phyloP scores from a whole-genome alignment of 2,797 vertebrate species.

The Siniperca undulata region DNA sequence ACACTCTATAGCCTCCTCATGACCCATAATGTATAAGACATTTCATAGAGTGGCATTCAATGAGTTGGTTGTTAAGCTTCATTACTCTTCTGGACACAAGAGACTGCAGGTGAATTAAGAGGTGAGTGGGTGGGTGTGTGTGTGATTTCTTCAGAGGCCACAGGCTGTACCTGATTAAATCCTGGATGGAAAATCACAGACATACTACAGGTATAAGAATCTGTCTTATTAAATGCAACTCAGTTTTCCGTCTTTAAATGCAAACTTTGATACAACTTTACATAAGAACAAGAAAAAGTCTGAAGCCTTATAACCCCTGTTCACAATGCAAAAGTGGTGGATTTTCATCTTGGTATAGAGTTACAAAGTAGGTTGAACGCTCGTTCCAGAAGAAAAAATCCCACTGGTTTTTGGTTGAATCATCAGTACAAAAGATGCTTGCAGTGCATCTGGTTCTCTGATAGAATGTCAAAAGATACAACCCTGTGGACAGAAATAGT shows the following conservation, averaged over 20 bases:
- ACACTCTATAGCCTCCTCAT: neutral
- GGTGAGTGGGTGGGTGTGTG: slow-evolving; percentile 1
- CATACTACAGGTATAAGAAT: neutral
- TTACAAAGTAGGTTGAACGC: too few relatives aligned
- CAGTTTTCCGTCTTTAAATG: neutral
- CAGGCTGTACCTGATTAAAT: neutral
- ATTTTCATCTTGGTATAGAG: too few relatives aligned
- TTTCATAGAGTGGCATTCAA: neutral
- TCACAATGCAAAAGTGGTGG: too few relatives aligned
- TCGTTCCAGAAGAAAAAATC: too few relatives aligned
- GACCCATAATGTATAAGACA: neutral
- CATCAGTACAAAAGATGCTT: too few relatives aligned
- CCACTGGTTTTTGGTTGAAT: too few relatives aligned
- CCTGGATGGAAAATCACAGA: neutral
- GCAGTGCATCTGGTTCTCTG: too few relatives aligned
- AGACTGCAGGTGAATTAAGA: neutral
- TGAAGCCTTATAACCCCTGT: too few relatives aligned
- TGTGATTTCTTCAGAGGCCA: slow-evolving; percentile 4
- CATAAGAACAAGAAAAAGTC: neutral
- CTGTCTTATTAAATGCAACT: neutral
- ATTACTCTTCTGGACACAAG: slow-evolving; percentile 6
- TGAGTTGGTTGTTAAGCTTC: slow-evolving; percentile 10
- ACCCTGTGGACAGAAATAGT: too few relatives aligned
- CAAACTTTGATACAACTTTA: neutral
- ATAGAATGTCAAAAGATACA: too few relatives aligned